These are phyloP conservation scores for Oscheius sp. DNA, from an alignment of 2,888 invertebrate genomes.

Conservation along the genomic window DNA sequence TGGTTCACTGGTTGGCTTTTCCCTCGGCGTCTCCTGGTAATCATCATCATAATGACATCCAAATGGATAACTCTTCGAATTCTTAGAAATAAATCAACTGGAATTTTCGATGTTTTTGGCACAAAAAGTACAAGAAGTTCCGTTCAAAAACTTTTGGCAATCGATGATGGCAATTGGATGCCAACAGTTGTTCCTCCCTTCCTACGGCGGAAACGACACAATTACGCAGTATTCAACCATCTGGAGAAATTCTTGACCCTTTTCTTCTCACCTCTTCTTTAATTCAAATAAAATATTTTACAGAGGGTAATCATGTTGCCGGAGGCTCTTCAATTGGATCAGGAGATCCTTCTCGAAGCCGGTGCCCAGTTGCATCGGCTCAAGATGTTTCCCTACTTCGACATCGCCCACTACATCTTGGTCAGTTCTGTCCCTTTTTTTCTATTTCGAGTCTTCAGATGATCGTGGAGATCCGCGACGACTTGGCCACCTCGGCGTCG, in stretches of 20 bases:
- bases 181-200: conserved; percentile 25
- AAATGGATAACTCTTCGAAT: too few species aligned
- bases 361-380: conserved; percentile 98
- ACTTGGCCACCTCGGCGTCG: conserved; percentile 81
- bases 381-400: conserved; percentile 99
- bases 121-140: background rate
- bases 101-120: too few species aligned
- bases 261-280: background rate
- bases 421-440: conserved; percentile 40
- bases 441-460: conserved; percentile 52
- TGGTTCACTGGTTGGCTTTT: too few species aligned
- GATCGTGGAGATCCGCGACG: conserved; percentile 70
- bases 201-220: conserved; percentile 33
- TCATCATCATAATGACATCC: too few species aligned
- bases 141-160: conserved; percentile 8
- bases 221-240: conserved; percentile 34
- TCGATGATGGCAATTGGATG: conserved; percentile 28
- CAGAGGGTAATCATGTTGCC: conserved; percentile 43
- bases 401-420: conserved; percentile 90
- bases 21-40: too few species aligned
- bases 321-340: conserved; percentile 56
- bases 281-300: conserved; percentile 6
- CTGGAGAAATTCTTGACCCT: background rate
- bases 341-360: conserved; percentile 81
- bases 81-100: too few species aligned